Evolutionary conservation across 2,797 vertebrate genomes (phyloP), one percentile per base, ranked within the genome.

Genomic region (Euthynnus affinis): DNA sequence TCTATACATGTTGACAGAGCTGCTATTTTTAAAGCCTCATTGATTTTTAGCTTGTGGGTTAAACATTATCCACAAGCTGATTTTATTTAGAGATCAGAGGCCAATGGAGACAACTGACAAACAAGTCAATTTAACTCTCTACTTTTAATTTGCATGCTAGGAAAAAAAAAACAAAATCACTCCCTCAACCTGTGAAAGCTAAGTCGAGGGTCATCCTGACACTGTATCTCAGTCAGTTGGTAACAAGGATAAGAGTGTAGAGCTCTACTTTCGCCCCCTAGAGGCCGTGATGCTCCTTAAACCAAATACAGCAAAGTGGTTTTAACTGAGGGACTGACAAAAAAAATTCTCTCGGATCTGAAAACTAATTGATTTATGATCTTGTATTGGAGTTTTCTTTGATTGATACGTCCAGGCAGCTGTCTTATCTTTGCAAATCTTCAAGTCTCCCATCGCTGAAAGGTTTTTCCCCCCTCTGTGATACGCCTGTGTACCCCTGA

Each of bases 21-120:
- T 0, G 32, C 83, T 87, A 83, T 87, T 88, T 89, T 87, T 80
- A 81, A 81, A 76, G 32, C 3, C 62, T 57, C 7, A 89, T 90
- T 18, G 83, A 88, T 90, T 75, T 73, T 52, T 13, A 56, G 42
- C 27, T 0, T 10, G 3, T 10, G 3, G 5, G 80, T 84, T 86
- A 88, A 89, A 74, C 27, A 84, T 88, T 87, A 81, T 10, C 64
- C 55, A 12, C 2, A 7, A 20, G 5, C 44, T 12, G 6, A 66
- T 37, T 65, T 48, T 32, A 53, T 60, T 52, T 64, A 51, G 27
- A 52, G 37, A 49, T 23, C 3, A 3, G 46, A 44, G 20, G 40
- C 46, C 7, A 1, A 17, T 46, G 8, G 3, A 23, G 15, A 37
- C 10, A 20, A 15, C 17, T 18, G 6, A 17, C 46, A 53, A 73